A percentile compares a stretch with the other conserved stretches of the same genome.
Evolutionary conservation across 2,797 vertebrate genomes (phyloP).

Genomic region (Aselliscus stoliczkanus): DNA sequence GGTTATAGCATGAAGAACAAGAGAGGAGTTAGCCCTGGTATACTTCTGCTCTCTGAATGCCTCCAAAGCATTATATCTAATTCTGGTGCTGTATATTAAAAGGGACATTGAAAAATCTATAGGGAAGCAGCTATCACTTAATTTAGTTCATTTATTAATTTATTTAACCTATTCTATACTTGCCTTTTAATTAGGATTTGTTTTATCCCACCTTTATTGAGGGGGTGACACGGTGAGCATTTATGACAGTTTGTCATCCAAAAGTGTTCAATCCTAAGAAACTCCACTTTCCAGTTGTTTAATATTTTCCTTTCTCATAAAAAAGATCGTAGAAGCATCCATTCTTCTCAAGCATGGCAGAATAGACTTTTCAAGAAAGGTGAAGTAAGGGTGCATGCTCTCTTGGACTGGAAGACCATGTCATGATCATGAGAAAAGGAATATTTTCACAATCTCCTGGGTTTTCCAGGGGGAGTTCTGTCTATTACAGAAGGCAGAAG

Average conservation of each 20-base stretch:
- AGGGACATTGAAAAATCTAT: background rate
- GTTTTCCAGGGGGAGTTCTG: background rate
- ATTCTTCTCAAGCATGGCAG: background rate
- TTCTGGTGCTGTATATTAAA: background rate
- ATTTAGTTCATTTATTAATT: background rate
- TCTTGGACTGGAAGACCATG: background rate
- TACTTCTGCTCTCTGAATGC: background rate
- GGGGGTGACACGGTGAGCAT: background rate
- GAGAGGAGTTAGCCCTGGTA: background rate
- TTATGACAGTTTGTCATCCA: background rate
- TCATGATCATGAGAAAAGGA: background rate
- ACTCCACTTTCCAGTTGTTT: background rate
- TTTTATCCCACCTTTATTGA: background rate
- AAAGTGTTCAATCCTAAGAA: background rate
- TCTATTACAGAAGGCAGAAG: background rate
- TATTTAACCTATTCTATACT: background rate
- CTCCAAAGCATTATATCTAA: background rate
- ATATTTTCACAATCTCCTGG: background rate
- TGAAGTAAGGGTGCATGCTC: background rate
- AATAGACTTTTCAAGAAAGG: background rate
- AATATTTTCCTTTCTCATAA: conserved; percentile 18
- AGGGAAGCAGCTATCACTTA: background rate
- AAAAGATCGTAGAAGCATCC: background rate
- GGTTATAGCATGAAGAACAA: background rate
- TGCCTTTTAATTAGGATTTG: conserved; percentile 6